A percentile compares a stretch with the other conserved stretches of the same genome.
These are phyloP conservation scores for Isaurus tuberculatus DNA, from an alignment of 92 coral and sea anemone species.

Conservation along the genomic window DNA sequence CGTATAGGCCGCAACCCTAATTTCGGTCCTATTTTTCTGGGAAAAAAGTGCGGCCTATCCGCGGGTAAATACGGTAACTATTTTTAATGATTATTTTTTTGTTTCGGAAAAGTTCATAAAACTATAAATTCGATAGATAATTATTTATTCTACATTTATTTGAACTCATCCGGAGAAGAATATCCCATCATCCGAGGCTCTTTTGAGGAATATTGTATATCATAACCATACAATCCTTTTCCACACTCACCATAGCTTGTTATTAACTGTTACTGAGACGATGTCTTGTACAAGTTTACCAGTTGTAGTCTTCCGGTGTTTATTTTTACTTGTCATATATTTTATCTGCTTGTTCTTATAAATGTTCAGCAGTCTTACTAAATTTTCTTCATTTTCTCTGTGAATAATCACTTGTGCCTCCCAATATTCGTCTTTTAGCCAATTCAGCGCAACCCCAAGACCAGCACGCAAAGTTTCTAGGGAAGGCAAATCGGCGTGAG, in stretches of 20 bases:
- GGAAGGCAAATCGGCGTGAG: slow-evolving; percentile 90
- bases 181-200: too few species aligned
- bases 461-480: slow-evolving; percentile 80
- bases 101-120: too few species aligned
- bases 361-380: slow-evolving; percentile 51
- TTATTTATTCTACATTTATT: too few species aligned
- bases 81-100: too few species aligned
- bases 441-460: slow-evolving; percentile 69
- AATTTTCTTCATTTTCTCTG: slow-evolving; percentile 62
- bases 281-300: slow-evolving; percentile 61
- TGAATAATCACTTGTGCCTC: slow-evolving; percentile 81
- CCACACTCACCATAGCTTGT: slow-evolving; percentile 78
- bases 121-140: too few species aligned
- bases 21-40: too few species aligned
- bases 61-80: too few species aligned
- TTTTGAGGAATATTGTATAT: too few species aligned
- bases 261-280: slow-evolving; percentile 39
- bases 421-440: slow-evolving; percentile 92
- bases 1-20: too few species aligned
- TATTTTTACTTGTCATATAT: slow-evolving; percentile 54
- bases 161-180: too few species aligned
- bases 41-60: too few species aligned
- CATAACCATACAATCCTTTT: too few species aligned
- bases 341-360: slow-evolving; percentile 46
- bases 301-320: slow-evolving; percentile 49